Conservation (phyloP, 30 jellyfish, hydroid and myxozoan species). For the Mastigias papua region DNA sequence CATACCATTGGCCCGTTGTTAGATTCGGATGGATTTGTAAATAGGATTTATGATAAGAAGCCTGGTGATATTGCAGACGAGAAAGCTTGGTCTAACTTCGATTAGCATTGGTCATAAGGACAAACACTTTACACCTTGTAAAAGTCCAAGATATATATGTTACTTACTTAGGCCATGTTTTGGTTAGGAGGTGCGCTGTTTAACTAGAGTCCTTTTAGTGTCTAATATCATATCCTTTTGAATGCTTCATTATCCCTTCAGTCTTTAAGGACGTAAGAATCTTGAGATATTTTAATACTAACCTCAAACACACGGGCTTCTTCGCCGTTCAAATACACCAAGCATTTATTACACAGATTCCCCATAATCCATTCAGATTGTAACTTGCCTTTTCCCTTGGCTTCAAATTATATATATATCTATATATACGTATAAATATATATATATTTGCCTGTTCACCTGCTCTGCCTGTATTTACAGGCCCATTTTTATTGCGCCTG, state of each 20-base stretch:
- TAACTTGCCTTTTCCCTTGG: not conserved
- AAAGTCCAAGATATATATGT: no score
- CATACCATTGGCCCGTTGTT: no score
- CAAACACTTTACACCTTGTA: no score
- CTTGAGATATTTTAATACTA: not conserved
- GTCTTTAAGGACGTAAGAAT: not conserved
- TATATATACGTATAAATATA: not conserved
- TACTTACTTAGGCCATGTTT: no score
- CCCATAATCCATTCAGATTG: constrained; percentile 13
- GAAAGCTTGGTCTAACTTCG: no score
- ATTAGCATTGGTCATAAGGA: no score
- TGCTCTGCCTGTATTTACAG: not conserved
- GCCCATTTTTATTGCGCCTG: not conserved
- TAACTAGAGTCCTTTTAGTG: not conserved
- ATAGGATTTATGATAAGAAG: no score
- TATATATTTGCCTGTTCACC: not conserved
- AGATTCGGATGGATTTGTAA: no score
- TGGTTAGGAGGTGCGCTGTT: not conserved
- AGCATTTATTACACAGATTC: constrained; percentile 22
- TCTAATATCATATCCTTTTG: not conserved
- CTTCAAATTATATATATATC: not conserved
- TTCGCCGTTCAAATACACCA: constrained; percentile 20
- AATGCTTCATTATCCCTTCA: not conserved
- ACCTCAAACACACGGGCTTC: constrained; percentile 40
- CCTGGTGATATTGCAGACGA: no score